These are phyloP conservation scores for Patella caerulea DNA, from an alignment of 2,888 invertebrate genomes.

Conservation along the genomic window DNA sequence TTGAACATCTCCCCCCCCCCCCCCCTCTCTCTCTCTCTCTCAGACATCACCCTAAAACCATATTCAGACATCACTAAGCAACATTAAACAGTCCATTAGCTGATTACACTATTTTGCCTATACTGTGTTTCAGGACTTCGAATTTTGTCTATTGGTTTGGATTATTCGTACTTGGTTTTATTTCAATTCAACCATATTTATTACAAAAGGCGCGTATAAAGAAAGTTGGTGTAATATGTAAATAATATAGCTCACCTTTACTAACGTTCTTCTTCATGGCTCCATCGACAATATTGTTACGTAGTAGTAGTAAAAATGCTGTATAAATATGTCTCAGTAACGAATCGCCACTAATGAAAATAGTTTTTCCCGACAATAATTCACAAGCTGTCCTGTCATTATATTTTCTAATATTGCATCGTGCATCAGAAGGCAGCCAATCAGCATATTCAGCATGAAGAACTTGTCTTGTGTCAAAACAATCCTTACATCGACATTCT, in stretches of 20 bases:
- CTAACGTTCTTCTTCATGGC: not conserved
- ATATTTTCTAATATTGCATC: not conserved
- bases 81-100: too few relatives aligned
- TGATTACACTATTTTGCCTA: too few relatives aligned
- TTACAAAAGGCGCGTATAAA: too few relatives aligned
- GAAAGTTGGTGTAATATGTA: too few relatives aligned
- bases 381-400: not conserved
- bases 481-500: conserved; percentile 3
- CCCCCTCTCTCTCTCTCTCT: too few relatives aligned
- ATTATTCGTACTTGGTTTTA: too few relatives aligned
- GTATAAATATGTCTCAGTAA: not conserved
- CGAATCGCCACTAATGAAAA: not conserved
- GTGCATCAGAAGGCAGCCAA: not conserved
- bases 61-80: too few relatives aligned
- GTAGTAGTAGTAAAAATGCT: not conserved
- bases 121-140: too few relatives aligned
- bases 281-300: not conserved
- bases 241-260: not conserved
- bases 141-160: too few relatives aligned
- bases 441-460: not conserved
- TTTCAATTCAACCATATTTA: too few relatives aligned
- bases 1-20: too few relatives aligned
- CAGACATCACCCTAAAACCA: too few relatives aligned
- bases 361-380: not conserved
- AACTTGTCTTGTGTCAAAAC: not conserved